Conservation (phyloP, 2,888 invertebrate genomes). For the Cybosia mesomella region DNA sequence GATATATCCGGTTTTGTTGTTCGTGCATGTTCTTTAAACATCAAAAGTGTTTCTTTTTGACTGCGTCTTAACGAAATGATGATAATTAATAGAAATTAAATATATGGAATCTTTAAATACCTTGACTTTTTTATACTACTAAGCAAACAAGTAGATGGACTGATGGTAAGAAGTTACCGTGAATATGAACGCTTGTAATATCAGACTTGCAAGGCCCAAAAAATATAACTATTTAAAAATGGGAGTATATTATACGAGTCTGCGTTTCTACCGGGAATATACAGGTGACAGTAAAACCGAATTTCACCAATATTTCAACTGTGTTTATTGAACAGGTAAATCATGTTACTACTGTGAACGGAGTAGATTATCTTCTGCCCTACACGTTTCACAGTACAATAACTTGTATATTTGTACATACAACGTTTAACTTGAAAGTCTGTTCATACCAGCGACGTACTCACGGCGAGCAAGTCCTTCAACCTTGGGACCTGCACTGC, state of each 20-base stretch:
- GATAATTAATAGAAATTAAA: too few relatives aligned
- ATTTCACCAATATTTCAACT: not conserved
- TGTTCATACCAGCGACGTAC: conserved; percentile 64
- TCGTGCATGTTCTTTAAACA: not conserved
- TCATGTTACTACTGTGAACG: not conserved
- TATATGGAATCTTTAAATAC: too few relatives aligned
- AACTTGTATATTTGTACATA: conserved; percentile 58
- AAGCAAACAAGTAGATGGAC: too few relatives aligned
- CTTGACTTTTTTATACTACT: too few relatives aligned
- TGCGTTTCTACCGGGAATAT: not conserved
- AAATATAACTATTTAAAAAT: not conserved
- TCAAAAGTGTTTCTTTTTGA: not conserved
- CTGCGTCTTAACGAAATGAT: too few relatives aligned
- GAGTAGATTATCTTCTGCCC: not conserved
- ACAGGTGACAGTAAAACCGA: not conserved
- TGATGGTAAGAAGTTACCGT: too few relatives aligned
- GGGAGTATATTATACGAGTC: not conserved
- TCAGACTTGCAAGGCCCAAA: not conserved
- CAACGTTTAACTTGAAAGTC: conserved; percentile 78
- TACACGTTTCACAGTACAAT: conserved; percentile 43
- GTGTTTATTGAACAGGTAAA: not conserved
- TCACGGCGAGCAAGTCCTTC: conserved; percentile 80
- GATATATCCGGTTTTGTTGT: not conserved
- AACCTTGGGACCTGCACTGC: conserved; percentile 77
- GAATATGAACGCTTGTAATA: too few relatives aligned